Conservation (phyloP, 2,888 invertebrate genomes). For the Chromoteleia sp. region DNA sequence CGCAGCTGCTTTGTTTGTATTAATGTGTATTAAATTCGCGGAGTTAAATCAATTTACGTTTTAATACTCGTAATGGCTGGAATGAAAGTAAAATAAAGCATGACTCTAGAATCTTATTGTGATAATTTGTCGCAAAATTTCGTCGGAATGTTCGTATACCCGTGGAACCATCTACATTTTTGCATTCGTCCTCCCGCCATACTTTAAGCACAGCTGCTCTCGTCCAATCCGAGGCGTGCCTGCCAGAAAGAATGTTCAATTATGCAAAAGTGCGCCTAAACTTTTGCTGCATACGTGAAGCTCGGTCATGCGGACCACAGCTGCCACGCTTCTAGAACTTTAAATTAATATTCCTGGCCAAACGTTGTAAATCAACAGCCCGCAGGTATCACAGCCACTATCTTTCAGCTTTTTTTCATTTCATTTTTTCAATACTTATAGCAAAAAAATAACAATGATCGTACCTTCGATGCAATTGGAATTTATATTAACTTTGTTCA, state of each 20-base stretch:
- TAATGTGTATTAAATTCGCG: conserved; percentile 8
- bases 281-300: conserved; percentile 73
- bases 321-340: conserved; percentile 75
- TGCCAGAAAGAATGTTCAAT: conserved; percentile 80
- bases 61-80: conserved; percentile 32
- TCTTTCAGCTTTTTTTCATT: conserved; percentile 58
- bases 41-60: conserved; percentile 31
- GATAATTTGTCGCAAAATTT: conserved; percentile 62
- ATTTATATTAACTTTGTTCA: conserved; percentile 43
- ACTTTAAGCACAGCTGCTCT: conserved; percentile 66
- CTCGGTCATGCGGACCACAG: conserved; percentile 69
- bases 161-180: conserved; percentile 69
- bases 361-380: conserved; percentile 80
- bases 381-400: conserved; percentile 59
- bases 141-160: conserved; percentile 52
- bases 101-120: conserved; percentile 29
- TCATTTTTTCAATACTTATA: conserved; percentile 37
- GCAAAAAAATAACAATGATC: conserved; percentile 31
- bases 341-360: conserved; percentile 81
- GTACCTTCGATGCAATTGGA: conserved; percentile 45
- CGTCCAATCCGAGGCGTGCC: conserved; percentile 69
- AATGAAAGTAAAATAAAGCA: conserved; percentile 20
- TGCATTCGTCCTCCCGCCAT: conserved; percentile 63
- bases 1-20: conserved; percentile 3
- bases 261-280: conserved; percentile 80